Evolutionary conservation across 1,140 invertebrate species (phyloP), one percentile per base, ranked within the genome.

Genomic region (Eupeodes corollae): DNA sequence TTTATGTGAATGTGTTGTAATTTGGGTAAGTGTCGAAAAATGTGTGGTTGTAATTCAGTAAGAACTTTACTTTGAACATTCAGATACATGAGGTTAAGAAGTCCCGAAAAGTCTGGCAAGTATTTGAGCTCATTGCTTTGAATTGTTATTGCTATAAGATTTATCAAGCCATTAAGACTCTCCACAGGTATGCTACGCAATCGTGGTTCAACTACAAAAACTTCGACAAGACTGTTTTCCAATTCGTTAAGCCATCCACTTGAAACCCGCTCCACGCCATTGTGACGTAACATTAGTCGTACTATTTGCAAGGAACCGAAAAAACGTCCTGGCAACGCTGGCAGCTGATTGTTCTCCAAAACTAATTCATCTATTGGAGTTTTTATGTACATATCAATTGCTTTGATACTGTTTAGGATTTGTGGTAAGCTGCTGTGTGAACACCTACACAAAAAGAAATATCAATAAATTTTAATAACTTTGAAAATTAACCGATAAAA

Each of bases 131-230:
- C 75, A 46, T 82, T 78, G 8, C 83, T 84, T 58, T 86, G 80
- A 48, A 89, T 74, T 0, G 88, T 90, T 30, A 91, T 75, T 1
- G 88, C 88, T 70, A 90, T 83, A 26, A 90, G 70, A 53, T 81
- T 80, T 49, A 79, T 77, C 47, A 89, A 69, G 52, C 82, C 81
- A 48, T 80, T 76, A 5, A 91, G 69, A 56, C 83, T 84, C 58
- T 89, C 85, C 2, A 81, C 74, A 0, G 88, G 86, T 32, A 90
- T 69, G 55, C 79, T 86, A 26, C 81, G 73, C 21, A 91, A 64
- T 53, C 84, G 82, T 10, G 86, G 83, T 68, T 91, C 88, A 1
- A 90, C 87, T 12, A 91, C 74, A 52, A 84, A 90, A 9, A 91
- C 73, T 69, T 91, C 87, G 52, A 88, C 75, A 16, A 91, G 63